Conservation (phyloP, 35 echinoderm and acorn worm genomes). For the Eucidaris tribuloides region DNA sequence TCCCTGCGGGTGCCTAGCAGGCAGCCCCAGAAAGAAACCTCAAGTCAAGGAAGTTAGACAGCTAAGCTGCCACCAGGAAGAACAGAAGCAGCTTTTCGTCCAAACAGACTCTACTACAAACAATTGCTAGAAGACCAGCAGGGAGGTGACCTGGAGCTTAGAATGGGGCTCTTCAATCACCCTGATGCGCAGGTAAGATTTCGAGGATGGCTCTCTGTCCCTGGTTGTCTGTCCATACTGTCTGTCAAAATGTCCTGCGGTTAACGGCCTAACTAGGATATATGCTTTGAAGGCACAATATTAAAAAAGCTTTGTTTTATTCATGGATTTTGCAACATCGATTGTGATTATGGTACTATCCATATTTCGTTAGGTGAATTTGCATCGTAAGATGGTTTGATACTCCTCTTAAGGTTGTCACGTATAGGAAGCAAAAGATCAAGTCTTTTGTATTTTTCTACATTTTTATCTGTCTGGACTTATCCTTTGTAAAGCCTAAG, state of each 20-base stretch:
- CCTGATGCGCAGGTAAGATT: constrained; percentile 36
- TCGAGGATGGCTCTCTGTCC: background rate
- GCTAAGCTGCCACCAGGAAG: constrained; percentile 89
- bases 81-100: constrained; percentile 80
- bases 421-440: too few species aligned
- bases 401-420: too few species aligned
- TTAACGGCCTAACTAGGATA: background rate
- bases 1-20: constrained; percentile 70
- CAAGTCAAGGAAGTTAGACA: constrained; percentile 73
- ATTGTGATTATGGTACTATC: too few species aligned
- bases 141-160: constrained; percentile 65
- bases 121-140: constrained; percentile 73
- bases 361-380: too few species aligned
- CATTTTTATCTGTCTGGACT: too few species aligned
- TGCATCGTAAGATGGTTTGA: too few species aligned
- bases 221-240: background rate
- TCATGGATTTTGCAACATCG: too few species aligned
- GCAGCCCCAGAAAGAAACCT: constrained; percentile 72
- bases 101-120: constrained; percentile 73
- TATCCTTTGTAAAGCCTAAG: too few species aligned
- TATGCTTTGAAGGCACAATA: background rate
- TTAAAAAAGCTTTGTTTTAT: too few species aligned
- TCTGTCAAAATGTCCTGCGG: background rate
- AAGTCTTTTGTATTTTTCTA: too few species aligned
- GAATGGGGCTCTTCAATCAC: constrained; percentile 55